Evolutionary conservation across 2,113 vertebrate genomes (phyloP).

Genomic region (Phainopepla nitens): DNA sequence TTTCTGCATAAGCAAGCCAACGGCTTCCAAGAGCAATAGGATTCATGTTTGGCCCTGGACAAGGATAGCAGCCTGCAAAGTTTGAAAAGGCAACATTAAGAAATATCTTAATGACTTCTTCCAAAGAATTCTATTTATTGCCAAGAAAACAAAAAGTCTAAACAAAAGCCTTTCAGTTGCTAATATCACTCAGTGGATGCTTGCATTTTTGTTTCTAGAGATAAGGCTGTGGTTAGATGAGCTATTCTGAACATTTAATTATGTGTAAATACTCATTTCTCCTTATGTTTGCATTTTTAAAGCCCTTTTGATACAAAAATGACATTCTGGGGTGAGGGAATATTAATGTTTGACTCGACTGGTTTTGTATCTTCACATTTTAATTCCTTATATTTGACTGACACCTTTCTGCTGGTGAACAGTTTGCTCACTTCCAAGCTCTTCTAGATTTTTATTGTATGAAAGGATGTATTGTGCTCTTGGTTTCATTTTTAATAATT

Average conservation of each 20-base stretch:
- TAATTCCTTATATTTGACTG: not conserved
- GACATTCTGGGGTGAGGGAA: not conserved
- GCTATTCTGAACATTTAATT: constrained; percentile 58
- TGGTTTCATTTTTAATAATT: not conserved
- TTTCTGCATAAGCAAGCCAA: constrained; percentile 97
- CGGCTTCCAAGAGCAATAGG: constrained; percentile 92
- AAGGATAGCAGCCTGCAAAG: constrained; percentile 92
- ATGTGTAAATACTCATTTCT: constrained; percentile 38
- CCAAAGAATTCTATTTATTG: constrained; percentile 22
- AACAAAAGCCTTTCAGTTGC: constrained; percentile 36
- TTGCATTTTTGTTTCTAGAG: constrained; percentile 53
- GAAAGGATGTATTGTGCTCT: not conserved
- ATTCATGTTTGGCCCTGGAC: constrained; percentile 95
- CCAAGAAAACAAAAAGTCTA: constrained; percentile 57
- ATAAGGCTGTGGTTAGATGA: constrained; percentile 52
- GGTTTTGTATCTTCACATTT: not conserved
- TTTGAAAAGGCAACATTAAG: constrained; percentile 49
- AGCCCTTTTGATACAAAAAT: not conserved
- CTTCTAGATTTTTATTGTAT: not conserved
- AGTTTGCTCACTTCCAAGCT: not conserved
- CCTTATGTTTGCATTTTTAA: constrained; percentile 7
- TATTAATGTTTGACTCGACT: not conserved
- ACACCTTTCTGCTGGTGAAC: not conserved
- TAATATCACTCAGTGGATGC: constrained; percentile 41
- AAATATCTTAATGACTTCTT: constrained; percentile 36